Evolutionary conservation across 2,888 invertebrate genomes (phyloP), one percentile per base, ranked within the genome.

Genomic region (Eledona agricola): DNA sequence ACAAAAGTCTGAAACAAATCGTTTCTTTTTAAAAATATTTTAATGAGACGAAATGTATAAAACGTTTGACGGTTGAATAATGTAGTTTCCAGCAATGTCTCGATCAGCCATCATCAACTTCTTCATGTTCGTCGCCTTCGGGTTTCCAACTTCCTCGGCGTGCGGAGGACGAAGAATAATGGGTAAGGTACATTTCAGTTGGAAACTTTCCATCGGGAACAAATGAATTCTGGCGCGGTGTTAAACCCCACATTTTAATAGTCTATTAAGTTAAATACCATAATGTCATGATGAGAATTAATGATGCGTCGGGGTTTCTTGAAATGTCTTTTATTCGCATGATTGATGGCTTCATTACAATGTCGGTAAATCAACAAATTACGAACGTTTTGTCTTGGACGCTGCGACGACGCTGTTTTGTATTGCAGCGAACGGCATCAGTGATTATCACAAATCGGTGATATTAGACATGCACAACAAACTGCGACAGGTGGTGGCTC

Each of bases 381-480:
- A 45, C 37, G 34, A 51, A 34, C 17, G 26, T 34, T 23, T 42
- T 51, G 50, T 26, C 32, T 32, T 46, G 32, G 15, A 23, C 28
- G 10, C 38, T 29, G 23, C 15, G 31, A 49, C 16, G 19, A 19
- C 5, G 4, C 5, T 5, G 28, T 15, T 32, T 23, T 13, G n/a
- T 1, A 32, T 71, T 74, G 54, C 72, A 86, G 87, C 79, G 67
- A 81, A 83, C 56, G 84, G 87, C 60, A 79, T 91, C 72, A 79
- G 87, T 45, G 82, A 84, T 67, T 81, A 82, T 65, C 90, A 91
- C 69, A 88, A 85, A 71, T 84, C 87, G 74, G 79, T 83, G 50
- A 91, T 93, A 67, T 80, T 93, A 61, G 86, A 89, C 72, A 84
- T 86, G 64, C 93, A 93, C 79, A 93, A 93, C 78, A 84, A 83